These are phyloP conservation scores for Rhadinocentrus ornatus DNA, from an alignment of 2,797 vertebrate genomes.

Conservation along the genomic window DNA sequence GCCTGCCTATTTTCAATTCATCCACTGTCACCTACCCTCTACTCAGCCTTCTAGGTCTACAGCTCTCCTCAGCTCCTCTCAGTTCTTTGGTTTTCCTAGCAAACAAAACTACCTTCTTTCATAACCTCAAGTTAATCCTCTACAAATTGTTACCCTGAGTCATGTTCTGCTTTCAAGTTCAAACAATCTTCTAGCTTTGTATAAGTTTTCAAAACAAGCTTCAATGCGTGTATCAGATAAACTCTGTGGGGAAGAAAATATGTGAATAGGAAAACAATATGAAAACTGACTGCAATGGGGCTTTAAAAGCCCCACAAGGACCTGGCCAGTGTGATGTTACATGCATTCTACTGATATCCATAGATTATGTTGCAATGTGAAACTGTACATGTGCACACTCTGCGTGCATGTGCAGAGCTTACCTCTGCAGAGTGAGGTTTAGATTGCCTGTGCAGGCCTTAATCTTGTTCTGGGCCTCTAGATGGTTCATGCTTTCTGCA, in stretches of 20 bases:
- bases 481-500: constrained; percentile 93
- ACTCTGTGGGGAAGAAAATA: background rate
- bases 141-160: background rate
- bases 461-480: constrained; percentile 99
- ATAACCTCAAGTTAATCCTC: background rate
- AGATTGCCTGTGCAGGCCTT: constrained; percentile 92
- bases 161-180: background rate
- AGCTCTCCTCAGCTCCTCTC: background rate
- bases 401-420: constrained; percentile 35
- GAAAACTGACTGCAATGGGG: background rate
- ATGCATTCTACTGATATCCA: constrained; percentile 6
- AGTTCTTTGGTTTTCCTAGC: background rate
- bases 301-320: background rate
- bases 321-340: background rate
- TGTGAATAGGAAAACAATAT: constrained; percentile 3
- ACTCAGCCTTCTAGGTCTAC: background rate
- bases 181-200: background rate
- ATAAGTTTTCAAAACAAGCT: constrained; percentile 8
- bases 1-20: background rate
- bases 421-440: constrained; percentile 94
- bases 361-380: background rate
- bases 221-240: constrained; percentile 21
- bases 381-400: background rate
- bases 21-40: background rate
- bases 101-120: background rate